Base-by-base conservation (phyloP, 2,113 vertebrate genomes). In the Aptenodytes patagonicus region DNA sequence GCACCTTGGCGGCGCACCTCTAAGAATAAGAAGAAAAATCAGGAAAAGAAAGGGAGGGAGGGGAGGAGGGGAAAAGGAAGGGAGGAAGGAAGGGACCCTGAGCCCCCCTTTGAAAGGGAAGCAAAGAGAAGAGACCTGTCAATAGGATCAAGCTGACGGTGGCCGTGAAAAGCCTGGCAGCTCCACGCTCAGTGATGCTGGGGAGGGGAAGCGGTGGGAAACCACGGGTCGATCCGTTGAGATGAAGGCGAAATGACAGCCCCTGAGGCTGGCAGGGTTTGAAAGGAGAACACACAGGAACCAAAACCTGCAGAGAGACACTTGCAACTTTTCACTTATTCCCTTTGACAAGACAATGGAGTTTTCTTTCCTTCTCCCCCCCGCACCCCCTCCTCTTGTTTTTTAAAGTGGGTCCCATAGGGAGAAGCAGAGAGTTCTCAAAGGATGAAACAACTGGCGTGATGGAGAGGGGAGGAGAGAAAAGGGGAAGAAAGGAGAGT, bases 321-420 rank as follows among this genome's bases (percentile, higher is more conserved):
- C 93, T 96, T 93, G 83, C 92, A 95, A 95, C 89, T 91, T 95
- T 40, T 95, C 95, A 58, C 95, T 96, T 97, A 96, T 97, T 97
- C 93, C 70, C 94, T 97, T 97, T 98, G 97, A 98, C 95, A 97
- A 97, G 97, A 94, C 93, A 90, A 91, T 93, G 91, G 92, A 92
- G 96, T 92, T 91, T 95, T 92, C 79, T 83, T 84, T 72, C 79
- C 15, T 7, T 21, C 20, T 57, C 54, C 22, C 52, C 58, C 32
- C 29, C 3, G 0, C 2, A 5, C 42, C 60, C 42, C 82, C 52
- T 38, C 32, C 52, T 47, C 90, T 95, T 96, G 89, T 93, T 94
- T 97, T 97, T 95, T 87, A 94, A 95, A 94, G 94, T 84, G 92
- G 85, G 96, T 97, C 96, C 96, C 94, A 93, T 22, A 87, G 94